phyloP scores from a whole-genome alignment of 2,113 vertebrate genomes.

The Cyphomyrus discorhynchus region DNA sequence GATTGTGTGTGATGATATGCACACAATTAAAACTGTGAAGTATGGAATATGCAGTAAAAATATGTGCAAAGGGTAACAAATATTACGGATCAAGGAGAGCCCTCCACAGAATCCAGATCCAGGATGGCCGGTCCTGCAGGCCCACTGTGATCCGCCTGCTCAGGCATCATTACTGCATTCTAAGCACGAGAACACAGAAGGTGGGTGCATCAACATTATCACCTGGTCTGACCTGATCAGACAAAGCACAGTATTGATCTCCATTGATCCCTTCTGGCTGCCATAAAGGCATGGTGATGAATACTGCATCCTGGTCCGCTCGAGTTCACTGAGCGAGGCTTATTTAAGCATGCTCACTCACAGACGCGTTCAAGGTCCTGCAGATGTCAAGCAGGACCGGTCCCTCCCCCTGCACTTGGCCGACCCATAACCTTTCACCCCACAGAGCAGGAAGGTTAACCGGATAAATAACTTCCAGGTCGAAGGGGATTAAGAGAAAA shows the following conservation, averaged over 20 bases:
- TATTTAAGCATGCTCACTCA: slow-evolving; percentile 4
- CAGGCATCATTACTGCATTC: not conserved
- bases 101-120: not conserved
- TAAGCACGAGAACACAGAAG: not conserved
- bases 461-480: slow-evolving; percentile 48
- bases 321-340: no score
- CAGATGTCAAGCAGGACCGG: not conserved
- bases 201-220: not conserved
- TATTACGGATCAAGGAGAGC: not conserved
- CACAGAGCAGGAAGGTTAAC: slow-evolving; percentile 16
- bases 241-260: slow-evolving; percentile 9
- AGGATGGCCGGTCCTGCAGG: not conserved
- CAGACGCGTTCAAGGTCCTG: not conserved
- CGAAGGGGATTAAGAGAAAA: slow-evolving; percentile 41
- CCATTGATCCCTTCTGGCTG: not conserved
- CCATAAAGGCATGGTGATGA: not conserved
- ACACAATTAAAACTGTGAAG: not conserved
- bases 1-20: not conserved
- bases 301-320: not conserved
- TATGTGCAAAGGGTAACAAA: not conserved
- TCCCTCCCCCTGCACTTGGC: not conserved
- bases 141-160: not conserved
- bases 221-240: not conserved
- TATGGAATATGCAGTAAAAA: not conserved
- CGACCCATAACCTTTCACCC: slow-evolving; percentile 7